Base-by-base conservation (phyloP, 2,113 vertebrate species). In the Amia ocellicauda region DNA sequence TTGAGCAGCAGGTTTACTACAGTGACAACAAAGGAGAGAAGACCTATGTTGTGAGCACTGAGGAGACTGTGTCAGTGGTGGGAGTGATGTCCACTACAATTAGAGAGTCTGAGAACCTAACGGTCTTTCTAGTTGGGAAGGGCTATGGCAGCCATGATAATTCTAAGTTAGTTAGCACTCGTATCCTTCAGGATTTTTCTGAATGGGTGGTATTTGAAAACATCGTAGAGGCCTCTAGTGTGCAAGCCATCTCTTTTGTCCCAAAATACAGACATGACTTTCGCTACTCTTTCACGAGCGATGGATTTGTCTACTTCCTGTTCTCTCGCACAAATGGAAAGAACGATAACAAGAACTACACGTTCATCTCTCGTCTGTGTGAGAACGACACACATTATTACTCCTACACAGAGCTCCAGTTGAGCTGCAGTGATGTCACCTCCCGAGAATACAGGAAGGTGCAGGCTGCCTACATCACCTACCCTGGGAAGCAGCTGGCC, bases 341-440 rank as follows among this genome's bases (percentile, higher is more conserved):
- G 17, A 87, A 86, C 45, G 87, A 91, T 0, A 83, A 71, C 61
- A 90, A 82, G 60, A 95, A 93, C 70, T 90, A 89, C 76, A 98
- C 93, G 3, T 88, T 96, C 27, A 79, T 98, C 63, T 90, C 93
- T 0, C 86, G 96, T 20, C 85, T 98, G 74, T 99, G 97, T 69
- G 93, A 93, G 51, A 45, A 85, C 0, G 96, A 99, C 67, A 73
- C 77, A 11, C 75, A 73, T 17, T 99, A 98, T 29, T 96, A 91
- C 73, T 99, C 97, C n/a, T 98, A 99, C 77, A 91, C 93, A 0
- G 97, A 99, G 81, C 90, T 97, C 84, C 93, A 94, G 78, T 85
- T 99, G 62, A 86, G 79, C 60, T 99, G 96, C 64, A 88, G 70
- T 4, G 76, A 82, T 63, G 79, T 68, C 3, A 49, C 73, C 36